phyloP scores from a whole-genome alignment of 2,797 vertebrate genomes.

The Poeciliopsis infans region DNA sequence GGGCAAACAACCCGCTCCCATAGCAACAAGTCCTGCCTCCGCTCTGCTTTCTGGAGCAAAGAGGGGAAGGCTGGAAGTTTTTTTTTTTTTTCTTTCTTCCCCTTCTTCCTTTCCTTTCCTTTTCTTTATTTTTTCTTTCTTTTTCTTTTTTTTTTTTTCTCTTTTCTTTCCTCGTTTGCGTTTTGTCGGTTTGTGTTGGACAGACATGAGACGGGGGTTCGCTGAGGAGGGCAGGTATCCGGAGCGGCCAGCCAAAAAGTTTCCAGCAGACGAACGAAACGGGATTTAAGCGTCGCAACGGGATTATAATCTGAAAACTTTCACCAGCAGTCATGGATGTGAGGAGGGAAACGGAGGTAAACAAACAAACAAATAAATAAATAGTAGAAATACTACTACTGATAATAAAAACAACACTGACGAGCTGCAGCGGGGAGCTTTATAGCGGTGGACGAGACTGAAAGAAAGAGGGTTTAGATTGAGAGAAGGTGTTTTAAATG shows the following conservation, averaged over 20 bases:
- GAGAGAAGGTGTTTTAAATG: not conserved
- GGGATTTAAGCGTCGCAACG: constrained; percentile 68
- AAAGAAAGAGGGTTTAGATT: not conserved
- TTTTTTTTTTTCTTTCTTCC: constrained; percentile 23
- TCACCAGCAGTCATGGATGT: constrained; percentile 84
- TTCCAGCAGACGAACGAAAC: constrained; percentile 67
- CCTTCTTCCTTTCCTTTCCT: not conserved
- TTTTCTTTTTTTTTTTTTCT: constrained; percentile 7
- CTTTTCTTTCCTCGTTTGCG: constrained; percentile 4
- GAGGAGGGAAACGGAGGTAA: constrained; percentile 86
- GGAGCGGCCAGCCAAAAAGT: constrained; percentile 65
- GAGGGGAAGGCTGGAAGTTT: constrained; percentile 74
- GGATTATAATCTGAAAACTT: constrained; percentile 76
- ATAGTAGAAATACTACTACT: no score
- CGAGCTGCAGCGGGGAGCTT: constrained; percentile 41
- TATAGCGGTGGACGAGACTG: not conserved
- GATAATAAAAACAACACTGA: not conserved
- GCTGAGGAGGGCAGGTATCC: constrained; percentile 86
- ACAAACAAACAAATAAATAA: not conserved
- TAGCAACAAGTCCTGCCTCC: constrained; percentile 87
- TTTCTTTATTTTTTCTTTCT: constrained; percentile 38
- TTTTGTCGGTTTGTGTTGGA: constrained; percentile 75
- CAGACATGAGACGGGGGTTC: constrained; percentile 87
- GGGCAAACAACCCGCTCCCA: constrained; percentile 83
- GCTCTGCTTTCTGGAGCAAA: constrained; percentile 66